Evolutionary conservation across 2,113 vertebrate genomes (phyloP).

Genomic region (Triplophysa dalaica): DNA sequence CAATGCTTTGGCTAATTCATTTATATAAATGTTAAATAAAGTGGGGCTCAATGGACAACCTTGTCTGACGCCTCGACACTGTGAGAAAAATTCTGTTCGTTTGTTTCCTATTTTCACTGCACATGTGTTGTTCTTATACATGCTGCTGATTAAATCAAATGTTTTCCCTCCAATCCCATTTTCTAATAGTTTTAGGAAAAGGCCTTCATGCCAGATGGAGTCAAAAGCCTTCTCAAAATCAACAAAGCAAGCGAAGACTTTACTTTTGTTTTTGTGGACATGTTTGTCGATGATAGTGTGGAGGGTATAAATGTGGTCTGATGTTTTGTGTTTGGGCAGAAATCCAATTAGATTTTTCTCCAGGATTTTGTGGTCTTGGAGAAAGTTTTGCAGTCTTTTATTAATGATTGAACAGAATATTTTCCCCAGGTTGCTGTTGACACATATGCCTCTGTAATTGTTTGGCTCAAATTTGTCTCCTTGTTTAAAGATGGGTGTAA

Average conservation of each 20-base stretch:
- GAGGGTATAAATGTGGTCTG: not conserved
- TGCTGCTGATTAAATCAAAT: not conserved
- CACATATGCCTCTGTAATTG: too few relatives aligned
- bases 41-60: too few relatives aligned
- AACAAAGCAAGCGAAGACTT: not conserved
- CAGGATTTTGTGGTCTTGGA: not conserved
- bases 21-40: too few relatives aligned
- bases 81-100: too few relatives aligned
- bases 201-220: not conserved
- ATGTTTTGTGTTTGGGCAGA: not conserved
- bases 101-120: not conserved
- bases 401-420: not conserved
- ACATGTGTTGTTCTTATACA: conserved; percentile 5
- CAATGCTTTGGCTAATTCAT: not conserved
- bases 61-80: too few relatives aligned
- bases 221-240: not conserved
- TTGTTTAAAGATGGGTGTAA: not conserved
- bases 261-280: not conserved
- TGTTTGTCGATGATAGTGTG: not conserved
- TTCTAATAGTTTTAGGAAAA: not conserved
- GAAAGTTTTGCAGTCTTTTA: not conserved
- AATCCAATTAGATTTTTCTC: conserved; percentile 4
- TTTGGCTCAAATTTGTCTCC: not conserved
- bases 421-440: too few relatives aligned
- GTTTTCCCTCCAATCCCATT: conserved; percentile 4